Conservation (phyloP, 2,888 invertebrate species). For the Lissonota sp. region DNA sequence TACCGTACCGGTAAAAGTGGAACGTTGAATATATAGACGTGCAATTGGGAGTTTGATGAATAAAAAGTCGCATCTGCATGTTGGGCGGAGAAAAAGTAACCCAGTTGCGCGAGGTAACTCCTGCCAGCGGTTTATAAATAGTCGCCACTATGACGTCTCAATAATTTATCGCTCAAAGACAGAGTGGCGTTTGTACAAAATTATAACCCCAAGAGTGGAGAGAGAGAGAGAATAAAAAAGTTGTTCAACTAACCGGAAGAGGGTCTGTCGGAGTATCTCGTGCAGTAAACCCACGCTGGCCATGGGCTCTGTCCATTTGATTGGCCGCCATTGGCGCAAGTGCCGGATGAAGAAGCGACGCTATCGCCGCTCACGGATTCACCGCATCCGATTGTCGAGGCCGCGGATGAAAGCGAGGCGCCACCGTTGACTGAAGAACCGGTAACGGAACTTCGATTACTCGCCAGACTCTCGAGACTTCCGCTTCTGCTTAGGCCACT, state of each 20-base stretch:
- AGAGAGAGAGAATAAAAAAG: background rate
- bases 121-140: background rate
- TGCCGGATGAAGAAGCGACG: slow-evolving; percentile 71
- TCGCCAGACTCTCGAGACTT: slow-evolving; percentile 81
- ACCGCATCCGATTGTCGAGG: slow-evolving; percentile 73
- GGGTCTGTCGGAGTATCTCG: slow-evolving; percentile 96
- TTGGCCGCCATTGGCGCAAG: slow-evolving; percentile 66
- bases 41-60: slow-evolving; percentile 8
- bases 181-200: background rate
- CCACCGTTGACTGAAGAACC: slow-evolving; percentile 79
- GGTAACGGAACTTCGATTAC: slow-evolving; percentile 80
- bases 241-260: slow-evolving; percentile 59
- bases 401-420: slow-evolving; percentile 78
- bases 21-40: slow-evolving; percentile 10
- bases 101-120: background rate
- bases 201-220: no score
- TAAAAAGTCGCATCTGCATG: background rate
- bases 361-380: slow-evolving; percentile 78
- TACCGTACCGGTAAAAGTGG: slow-evolving; percentile 20
- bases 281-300: slow-evolving; percentile 99
- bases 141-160: background rate
- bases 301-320: slow-evolving; percentile 85
- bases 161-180: background rate
- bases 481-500: slow-evolving; percentile 79
- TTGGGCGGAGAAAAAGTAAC: background rate